Evolutionary conservation across 2,888 invertebrate species (phyloP).

Genomic region (Hypena proboscidalis): DNA sequence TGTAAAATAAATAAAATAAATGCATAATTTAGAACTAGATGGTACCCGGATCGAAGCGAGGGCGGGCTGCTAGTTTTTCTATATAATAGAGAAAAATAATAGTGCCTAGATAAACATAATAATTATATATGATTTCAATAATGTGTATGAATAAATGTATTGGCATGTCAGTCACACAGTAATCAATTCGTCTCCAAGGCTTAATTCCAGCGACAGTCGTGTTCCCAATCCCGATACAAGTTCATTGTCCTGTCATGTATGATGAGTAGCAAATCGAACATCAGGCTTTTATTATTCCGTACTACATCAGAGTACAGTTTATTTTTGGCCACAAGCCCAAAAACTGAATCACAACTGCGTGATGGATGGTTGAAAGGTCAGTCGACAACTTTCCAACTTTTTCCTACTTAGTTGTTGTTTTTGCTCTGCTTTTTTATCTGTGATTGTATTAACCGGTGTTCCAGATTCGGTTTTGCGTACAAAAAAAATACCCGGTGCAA

Average conservation of each 20-base stretch:
- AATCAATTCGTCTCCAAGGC: constrained; percentile 29
- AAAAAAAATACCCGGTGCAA: too few species aligned
- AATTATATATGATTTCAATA: too few species aligned
- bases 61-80: too few species aligned
- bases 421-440: not conserved
- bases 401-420: constrained; percentile 20
- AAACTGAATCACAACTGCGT: constrained; percentile 15
- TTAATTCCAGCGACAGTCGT: constrained; percentile 14
- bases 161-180: constrained; percentile 20
- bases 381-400: constrained; percentile 20
- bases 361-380: constrained; percentile 31
- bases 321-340: constrained; percentile 18
- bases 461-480: too few species aligned
- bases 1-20: too few species aligned
- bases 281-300: constrained; percentile 19
- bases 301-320: constrained; percentile 17
- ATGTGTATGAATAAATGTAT: constrained; percentile 11
- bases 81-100: too few species aligned
- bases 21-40: too few species aligned
- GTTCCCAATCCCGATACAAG: constrained; percentile 16
- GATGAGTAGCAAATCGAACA: constrained; percentile 24
- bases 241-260: constrained; percentile 17
- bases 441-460: too few species aligned
- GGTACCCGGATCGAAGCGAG: too few species aligned
- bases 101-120: too few species aligned